phyloP scores from a whole-genome alignment of 2,113 vertebrate species.

The Sinocyclocheilus rhinocerous region DNA sequence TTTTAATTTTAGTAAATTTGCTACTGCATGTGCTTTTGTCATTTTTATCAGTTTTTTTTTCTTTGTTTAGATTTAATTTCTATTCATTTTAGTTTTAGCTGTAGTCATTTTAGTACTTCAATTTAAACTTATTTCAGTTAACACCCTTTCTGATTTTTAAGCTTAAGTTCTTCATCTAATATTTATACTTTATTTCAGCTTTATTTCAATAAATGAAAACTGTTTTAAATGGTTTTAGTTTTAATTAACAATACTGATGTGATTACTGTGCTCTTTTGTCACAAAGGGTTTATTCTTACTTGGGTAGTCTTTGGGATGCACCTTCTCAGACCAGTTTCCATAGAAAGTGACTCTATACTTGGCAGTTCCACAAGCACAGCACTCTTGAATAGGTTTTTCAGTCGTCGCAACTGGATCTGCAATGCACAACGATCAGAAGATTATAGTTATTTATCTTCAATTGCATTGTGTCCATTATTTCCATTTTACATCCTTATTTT shows the following conservation, averaged over 20 bases:
- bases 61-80: background rate
- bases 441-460: background rate
- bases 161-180: no score
- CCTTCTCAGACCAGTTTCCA: slow-evolving; percentile 97
- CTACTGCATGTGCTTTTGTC: background rate
- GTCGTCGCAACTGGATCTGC: slow-evolving; percentile 81
- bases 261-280: background rate
- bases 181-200: no score
- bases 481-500: background rate
- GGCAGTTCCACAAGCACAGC: slow-evolving; percentile 95
- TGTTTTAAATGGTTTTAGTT: no score
- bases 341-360: slow-evolving; percentile 96
- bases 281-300: slow-evolving; percentile 77
- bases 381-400: slow-evolving; percentile 81
- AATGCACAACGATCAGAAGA: slow-evolving; percentile 26
- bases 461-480: background rate
- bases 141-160: background rate
- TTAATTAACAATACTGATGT: background rate
- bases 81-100: background rate
- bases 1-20: background rate
- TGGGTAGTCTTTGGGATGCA: slow-evolving; percentile 94
- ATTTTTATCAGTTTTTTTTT: no score
- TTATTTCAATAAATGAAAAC: no score
- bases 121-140: no score
- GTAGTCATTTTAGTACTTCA: background rate